Base-by-base conservation (phyloP, 2,888 invertebrate species). In the Melinopterus prodromus region DNA sequence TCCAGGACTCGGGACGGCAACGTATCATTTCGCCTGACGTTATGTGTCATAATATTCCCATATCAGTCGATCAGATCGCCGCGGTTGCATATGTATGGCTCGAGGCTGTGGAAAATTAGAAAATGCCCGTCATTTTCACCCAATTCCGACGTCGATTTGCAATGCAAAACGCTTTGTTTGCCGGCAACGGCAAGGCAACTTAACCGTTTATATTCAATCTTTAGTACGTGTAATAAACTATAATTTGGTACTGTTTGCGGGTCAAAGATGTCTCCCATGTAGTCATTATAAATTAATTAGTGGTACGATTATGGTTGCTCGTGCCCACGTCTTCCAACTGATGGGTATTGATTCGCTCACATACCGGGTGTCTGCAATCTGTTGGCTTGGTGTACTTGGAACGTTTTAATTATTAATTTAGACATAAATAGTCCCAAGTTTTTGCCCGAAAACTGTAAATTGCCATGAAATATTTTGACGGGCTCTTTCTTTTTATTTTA, bases 61-160 rank as follows among this genome's bases (percentile, higher is more conserved):
- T 53, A 53, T 74, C 26, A n/a, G 74, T 35, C 74, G 74, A 74
- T 74, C n/a, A 74, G n/a, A n/a, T n/a, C 35, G 74, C 36, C 74
- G 74, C 74, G 15, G 37, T 37, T 36, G 37, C 37, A 36, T 36
- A 37, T 74, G 7, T 35, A n/a, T 35, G n/a, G 74, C 26, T 74
- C 35, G 35, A 7, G 71, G 71, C 53, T 53, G 53, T 6, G 53
- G 53, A 53, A 53, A 53, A 53, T 53, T 53, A 26, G 71, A 71
- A 74, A 74, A 74, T 74, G 74, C 37, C 74, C 74, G 74, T 74
- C 35, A 74, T 74, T 74, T 74, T 74, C 74, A 74, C 74, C 37
- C 74, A 74, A 74, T 74, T 74, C 37, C 36, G 37, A 36, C 35
- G 37, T 74, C 74, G 37, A 74, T 74, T 74, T 37, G 74, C 74